Conservation (phyloP, 2,888 invertebrate genomes). For the Molorchus minor region DNA sequence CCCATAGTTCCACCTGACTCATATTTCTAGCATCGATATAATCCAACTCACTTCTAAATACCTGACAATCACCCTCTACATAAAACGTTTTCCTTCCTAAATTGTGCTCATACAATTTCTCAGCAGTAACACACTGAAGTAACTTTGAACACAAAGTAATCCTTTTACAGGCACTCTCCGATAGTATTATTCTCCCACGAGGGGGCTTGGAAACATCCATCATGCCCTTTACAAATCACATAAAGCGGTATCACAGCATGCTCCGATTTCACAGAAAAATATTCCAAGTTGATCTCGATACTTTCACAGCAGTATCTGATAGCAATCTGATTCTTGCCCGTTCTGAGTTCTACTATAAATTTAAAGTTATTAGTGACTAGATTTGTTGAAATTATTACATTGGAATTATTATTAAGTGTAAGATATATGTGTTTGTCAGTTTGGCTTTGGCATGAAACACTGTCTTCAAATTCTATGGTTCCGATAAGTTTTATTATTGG, state of each 20-base stretch:
- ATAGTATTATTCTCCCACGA: conserved; percentile 65
- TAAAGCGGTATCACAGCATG: conserved; percentile 81
- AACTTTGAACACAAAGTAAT: conserved; percentile 81
- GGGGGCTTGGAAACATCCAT: conserved; percentile 77
- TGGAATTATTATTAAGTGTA: conserved; percentile 25
- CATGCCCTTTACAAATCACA: conserved; percentile 81
- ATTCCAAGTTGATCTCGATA: conserved; percentile 65
- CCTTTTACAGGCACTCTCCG: too few species aligned
- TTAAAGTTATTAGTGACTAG: conserved; percentile 73
- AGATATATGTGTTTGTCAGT: conserved; percentile 35
- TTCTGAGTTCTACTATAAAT: conserved; percentile 70
- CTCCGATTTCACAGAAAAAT: conserved; percentile 68
- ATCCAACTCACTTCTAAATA: conserved; percentile 78
- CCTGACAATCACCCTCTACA: conserved; percentile 77
- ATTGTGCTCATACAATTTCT: conserved; percentile 84
- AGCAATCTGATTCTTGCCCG: conserved; percentile 71
- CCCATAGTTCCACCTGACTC: conserved; percentile 85
- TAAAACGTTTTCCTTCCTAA: conserved; percentile 84
- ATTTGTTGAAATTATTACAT: conserved; percentile 31
- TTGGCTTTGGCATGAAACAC: conserved; percentile 32
- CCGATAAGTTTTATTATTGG: conserved; percentile 47
- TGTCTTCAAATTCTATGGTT: conserved; percentile 32
- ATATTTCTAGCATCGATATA: conserved; percentile 76
- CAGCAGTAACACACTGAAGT: conserved; percentile 86
- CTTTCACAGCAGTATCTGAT: conserved; percentile 67